Evolutionary conservation across 2,113 vertebrate species (phyloP).

Genomic region (Neogobius melanostomus): DNA sequence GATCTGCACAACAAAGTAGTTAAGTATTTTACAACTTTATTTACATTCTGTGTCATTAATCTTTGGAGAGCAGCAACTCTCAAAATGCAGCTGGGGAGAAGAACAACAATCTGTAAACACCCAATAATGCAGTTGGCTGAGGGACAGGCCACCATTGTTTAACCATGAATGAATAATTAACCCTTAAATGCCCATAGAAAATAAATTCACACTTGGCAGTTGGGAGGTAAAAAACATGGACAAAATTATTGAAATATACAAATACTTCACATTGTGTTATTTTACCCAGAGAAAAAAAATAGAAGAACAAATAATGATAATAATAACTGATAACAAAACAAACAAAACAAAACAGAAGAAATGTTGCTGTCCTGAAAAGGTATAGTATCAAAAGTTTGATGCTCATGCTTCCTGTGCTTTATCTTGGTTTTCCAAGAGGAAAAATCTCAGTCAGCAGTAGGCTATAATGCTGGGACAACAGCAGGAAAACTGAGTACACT

Average conservation of each 20-base stretch:
- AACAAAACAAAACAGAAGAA: not conserved
- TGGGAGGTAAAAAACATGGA: no score
- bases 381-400: not conserved
- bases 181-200: not conserved
- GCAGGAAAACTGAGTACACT: not conserved
- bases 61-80: not conserved
- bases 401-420: not conserved
- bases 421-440: slow-evolving; percentile 1
- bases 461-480: not conserved
- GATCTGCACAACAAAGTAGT: slow-evolving; percentile 70
- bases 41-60: not conserved
- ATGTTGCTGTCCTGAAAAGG: no score
- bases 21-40: not conserved
- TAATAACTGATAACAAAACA: not conserved
- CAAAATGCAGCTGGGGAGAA: not conserved
- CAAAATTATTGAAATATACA: no score
- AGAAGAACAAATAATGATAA: no score
- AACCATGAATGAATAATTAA: not conserved
- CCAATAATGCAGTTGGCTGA: not conserved
- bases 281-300: no score
- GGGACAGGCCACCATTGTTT: not conserved
- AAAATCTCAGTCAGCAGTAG: slow-evolving; percentile 1
- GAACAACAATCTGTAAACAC: not conserved
- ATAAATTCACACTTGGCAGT: not conserved
- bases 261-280: no score